Conservation (phyloP, 2,888 invertebrate genomes). For the Lumbricus terrestris region DNA sequence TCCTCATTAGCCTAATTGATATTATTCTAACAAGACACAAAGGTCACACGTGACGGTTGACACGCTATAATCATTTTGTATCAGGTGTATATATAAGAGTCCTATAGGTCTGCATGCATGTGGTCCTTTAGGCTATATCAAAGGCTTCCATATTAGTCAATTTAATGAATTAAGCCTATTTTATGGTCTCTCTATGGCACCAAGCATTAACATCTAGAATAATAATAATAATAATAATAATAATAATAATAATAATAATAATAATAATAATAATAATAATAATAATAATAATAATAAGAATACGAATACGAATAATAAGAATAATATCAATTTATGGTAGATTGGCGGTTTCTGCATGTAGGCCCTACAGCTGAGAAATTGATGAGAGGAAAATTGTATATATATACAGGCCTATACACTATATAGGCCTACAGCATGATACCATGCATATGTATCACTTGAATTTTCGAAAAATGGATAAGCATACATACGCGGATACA, state of each 20-base stretch:
- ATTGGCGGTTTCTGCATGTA: too few relatives aligned
- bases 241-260: neutral
- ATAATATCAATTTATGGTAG: too few relatives aligned
- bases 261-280: neutral
- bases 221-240: neutral
- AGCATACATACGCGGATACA: too few relatives aligned
- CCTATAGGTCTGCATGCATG: too few relatives aligned
- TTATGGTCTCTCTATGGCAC: neutral
- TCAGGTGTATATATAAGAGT: too few relatives aligned
- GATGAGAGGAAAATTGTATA: too few relatives aligned
- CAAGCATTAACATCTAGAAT: neutral
- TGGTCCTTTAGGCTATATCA: neutral
- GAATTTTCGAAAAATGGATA: too few relatives aligned
- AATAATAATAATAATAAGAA: neutral
- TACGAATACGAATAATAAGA: too few relatives aligned
- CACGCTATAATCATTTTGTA: neutral
- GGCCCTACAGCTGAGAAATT: too few relatives aligned
- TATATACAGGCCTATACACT: too few relatives aligned
- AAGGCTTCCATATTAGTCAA: neutral
- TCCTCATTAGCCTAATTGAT: neutral
- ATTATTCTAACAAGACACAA: neutral
- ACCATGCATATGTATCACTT: too few relatives aligned
- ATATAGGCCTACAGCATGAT: too few relatives aligned
- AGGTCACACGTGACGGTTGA: neutral
- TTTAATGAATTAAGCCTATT: neutral